A percentile compares a stretch with the other conserved stretches of the same genome.
These are phyloP conservation scores for Drosophila sordidapex DNA, from an alignment of 2,888 invertebrate species.

Conservation along the genomic window DNA sequence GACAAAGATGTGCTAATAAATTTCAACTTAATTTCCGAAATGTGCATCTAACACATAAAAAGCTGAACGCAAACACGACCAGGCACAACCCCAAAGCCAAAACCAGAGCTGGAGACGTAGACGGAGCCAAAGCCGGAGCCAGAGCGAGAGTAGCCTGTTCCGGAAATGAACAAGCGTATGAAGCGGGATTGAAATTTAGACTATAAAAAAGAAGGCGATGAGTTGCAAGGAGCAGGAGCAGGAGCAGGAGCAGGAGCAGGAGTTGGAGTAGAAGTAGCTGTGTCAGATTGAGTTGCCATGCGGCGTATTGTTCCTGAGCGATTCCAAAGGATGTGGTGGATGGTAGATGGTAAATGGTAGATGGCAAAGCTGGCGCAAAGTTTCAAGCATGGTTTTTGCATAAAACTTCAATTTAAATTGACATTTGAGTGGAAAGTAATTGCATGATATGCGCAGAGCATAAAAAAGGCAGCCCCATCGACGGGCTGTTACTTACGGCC, in stretches of 20 bases:
- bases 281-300: constrained; percentile 66
- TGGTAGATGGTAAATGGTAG: neutral
- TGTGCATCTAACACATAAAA: constrained; percentile 82
- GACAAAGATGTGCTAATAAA: constrained; percentile 79
- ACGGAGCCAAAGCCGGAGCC: neutral
- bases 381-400: constrained; percentile 81
- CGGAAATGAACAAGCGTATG: constrained; percentile 56
- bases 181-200: constrained; percentile 41
- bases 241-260: neutral
- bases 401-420: constrained; percentile 81
- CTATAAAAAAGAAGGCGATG: constrained; percentile 6
- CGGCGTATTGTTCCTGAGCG: constrained; percentile 64
- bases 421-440: constrained; percentile 82
- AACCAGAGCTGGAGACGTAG: neutral
- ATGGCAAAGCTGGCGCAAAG: constrained; percentile 51
- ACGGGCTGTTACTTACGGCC: constrained; percentile 59
- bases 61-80: constrained; percentile 55
- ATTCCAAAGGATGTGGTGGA: constrained; percentile 15
- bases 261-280: constrained; percentile 7
- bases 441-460: constrained; percentile 78
- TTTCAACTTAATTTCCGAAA: constrained; percentile 81
- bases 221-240: neutral
- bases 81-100: constrained; percentile 10
- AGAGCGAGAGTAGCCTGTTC: constrained; percentile 38
- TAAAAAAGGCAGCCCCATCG: constrained; percentile 70